A percentile compares a stretch with the other conserved stretches of the same genome.
Evolutionary conservation across 2,797 vertebrate species (phyloP).

Genomic region (Sciurus carolinensis): DNA sequence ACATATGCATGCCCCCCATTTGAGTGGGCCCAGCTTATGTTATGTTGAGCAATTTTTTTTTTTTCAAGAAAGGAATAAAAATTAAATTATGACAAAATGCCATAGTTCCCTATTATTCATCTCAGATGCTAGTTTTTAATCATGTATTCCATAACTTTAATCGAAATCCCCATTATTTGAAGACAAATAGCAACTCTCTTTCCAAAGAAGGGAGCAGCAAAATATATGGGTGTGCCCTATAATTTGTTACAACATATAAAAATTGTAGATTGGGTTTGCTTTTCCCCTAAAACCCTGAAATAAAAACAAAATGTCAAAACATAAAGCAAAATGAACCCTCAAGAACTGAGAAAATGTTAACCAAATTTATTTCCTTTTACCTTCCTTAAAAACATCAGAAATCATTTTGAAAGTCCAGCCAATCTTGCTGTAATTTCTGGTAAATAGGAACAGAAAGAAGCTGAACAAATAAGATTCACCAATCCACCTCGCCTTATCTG

Average conservation of each 20-base stretch:
- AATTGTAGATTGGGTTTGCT: not conserved
- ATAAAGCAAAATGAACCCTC: conserved; percentile 60
- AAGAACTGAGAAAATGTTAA: conserved; percentile 43
- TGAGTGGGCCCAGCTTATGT: conserved; percentile 85
- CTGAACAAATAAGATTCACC: conserved; percentile 54
- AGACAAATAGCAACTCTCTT: conserved; percentile 50
- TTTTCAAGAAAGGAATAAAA: conserved; percentile 83
- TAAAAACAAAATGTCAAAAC: conserved; percentile 28
- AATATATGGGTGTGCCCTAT: not conserved
- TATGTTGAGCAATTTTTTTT: conserved; percentile 81
- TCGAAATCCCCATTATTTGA: conserved; percentile 35
- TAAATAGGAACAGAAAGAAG: conserved; percentile 49
- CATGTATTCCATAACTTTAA: conserved; percentile 42
- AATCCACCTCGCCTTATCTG: conserved; percentile 33
- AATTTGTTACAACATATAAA: not conserved
- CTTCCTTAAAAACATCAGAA: conserved; percentile 67
- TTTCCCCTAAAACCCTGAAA: conserved; percentile 53
- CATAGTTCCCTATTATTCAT: conserved; percentile 77
- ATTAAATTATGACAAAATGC: conserved; percentile 80
- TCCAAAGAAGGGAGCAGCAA: not conserved
- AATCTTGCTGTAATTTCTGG: conserved; percentile 53
- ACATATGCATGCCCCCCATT: conserved; percentile 84
- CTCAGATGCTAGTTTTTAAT: conserved; percentile 71
- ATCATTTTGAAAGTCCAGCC: conserved; percentile 60
- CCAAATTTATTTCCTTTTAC: conserved; percentile 54